Evolutionary conservation across 2,113 vertebrate species (phyloP).

Genomic region (Leuciscus idus): DNA sequence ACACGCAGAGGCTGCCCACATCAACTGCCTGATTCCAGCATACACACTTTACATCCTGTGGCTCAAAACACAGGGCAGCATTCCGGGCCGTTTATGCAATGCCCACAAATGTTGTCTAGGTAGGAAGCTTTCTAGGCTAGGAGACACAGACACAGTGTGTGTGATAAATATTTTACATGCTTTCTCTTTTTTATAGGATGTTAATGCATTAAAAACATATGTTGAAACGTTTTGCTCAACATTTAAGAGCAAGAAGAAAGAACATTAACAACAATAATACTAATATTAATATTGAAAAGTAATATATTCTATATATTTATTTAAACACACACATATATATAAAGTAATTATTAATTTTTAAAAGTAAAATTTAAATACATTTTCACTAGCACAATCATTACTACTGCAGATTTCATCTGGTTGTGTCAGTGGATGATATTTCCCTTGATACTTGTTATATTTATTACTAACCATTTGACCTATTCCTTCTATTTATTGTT

Average conservation of each 20-base stretch:
- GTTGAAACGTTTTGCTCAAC: not conserved
- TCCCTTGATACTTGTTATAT: not conserved
- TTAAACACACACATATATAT: no score
- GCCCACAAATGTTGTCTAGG: not conserved
- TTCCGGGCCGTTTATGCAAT: not conserved
- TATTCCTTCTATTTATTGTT: not conserved
- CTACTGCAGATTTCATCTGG: not conserved
- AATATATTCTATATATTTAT: no score
- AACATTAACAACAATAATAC: no score
- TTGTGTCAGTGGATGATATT: not conserved
- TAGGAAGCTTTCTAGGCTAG: not conserved
- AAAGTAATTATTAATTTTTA: no score
- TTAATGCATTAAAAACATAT: not conserved
- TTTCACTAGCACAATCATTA: no score
- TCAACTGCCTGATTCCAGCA: constrained; percentile 31
- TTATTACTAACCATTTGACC: not conserved
- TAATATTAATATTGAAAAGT: no score
- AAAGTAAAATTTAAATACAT: no score
- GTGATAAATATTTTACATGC: not conserved
- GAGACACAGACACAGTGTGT: not conserved
- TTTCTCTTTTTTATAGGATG: not conserved
- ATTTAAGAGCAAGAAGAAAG: not conserved
- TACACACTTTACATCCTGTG: not conserved
- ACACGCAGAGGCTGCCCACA: constrained; percentile 28
- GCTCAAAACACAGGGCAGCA: not conserved